Evolutionary conservation across 2,888 invertebrate genomes (phyloP), one percentile per base, ranked within the genome.

Genomic region (Lasius platythorax): DNA sequence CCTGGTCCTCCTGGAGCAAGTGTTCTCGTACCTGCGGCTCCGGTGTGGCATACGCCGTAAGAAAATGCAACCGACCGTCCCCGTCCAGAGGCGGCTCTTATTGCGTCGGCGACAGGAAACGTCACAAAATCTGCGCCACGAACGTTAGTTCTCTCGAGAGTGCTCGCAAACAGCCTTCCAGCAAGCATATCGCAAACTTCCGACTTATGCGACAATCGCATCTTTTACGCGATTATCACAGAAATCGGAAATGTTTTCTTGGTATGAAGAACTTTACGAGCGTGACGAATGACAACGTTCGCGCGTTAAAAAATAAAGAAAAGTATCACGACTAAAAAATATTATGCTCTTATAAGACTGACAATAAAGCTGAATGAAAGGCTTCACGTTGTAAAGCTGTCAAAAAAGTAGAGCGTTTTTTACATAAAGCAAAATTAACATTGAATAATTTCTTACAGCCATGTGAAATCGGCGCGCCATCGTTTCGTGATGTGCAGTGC

Each of bases 61-160:
- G 96, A 74, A 95, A 94, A 88, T 96, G 96, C 92, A 95, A 96
- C 91, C 95, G 95, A 87, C 96, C 96, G 8, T 87, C 92, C 92
- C 96, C 96, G 0, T 94, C 95, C 30, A 94, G 95, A 88, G 96
- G 96, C 28, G 96, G 96, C 5, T 95, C 94, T 70, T 96, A 95
- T 90, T 96, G 96, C 91, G 93, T 95, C 8, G 96, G 96, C 9
- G 95, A 95, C 85, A 93, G 95, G 75, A 95, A 95, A 86, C 91
- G 95, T 30, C 96, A 96, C 92, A 94, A 95, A 89, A 95, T 96
- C 76, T 96, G 96, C 92, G 95, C 95, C 76, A 95, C 95, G 1
- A 93, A 96, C 86, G 95, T 95, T 90, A 88, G 88, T 79, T 23
- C 23, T 23, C 37, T 66, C 87, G 87, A 68, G 68, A 70, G 63